Conservation (phyloP, 1,140 invertebrate genomes). For the Halictus rubicundus region DNA sequence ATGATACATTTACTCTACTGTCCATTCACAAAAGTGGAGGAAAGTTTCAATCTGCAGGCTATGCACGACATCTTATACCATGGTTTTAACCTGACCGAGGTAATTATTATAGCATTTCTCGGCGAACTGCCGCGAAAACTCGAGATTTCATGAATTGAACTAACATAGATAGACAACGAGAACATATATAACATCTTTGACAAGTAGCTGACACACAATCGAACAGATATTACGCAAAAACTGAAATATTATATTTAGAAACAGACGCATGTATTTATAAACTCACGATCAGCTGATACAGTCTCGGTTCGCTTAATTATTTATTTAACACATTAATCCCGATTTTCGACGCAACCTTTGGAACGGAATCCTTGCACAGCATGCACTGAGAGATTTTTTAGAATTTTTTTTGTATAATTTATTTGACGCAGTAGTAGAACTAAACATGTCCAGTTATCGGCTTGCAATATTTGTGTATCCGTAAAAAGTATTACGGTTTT, state of each 20-base stretch:
- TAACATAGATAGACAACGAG: not conserved
- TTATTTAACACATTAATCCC: conserved; percentile 11
- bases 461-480: not conserved
- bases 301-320: conserved; percentile 15
- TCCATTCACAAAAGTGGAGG: conserved; percentile 99
- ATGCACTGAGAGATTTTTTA: not conserved
- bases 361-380: not conserved
- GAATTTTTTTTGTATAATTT: not conserved
- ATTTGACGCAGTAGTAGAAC: not conserved
- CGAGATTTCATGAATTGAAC: not conserved
- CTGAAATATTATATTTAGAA: conserved; percentile 69
- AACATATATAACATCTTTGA: conserved; percentile 38
- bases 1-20: conserved; percentile 91
- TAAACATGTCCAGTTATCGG: not conserved
- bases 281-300: conserved; percentile 65
- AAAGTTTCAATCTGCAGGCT: conserved; percentile 99
- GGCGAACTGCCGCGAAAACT: not conserved
- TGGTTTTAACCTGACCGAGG: conserved; percentile 90
- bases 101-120: conserved; percentile 76
- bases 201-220: conserved; percentile 55
- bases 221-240: conserved; percentile 66
- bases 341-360: not conserved
- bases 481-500: not conserved
- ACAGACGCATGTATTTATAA: conserved; percentile 69
- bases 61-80: conserved; percentile 98